Percentiles rank a stretch among this genome's conserved stretches.
Conservation (phyloP, 2,888 invertebrate genomes). For the Neria commutata region DNA sequence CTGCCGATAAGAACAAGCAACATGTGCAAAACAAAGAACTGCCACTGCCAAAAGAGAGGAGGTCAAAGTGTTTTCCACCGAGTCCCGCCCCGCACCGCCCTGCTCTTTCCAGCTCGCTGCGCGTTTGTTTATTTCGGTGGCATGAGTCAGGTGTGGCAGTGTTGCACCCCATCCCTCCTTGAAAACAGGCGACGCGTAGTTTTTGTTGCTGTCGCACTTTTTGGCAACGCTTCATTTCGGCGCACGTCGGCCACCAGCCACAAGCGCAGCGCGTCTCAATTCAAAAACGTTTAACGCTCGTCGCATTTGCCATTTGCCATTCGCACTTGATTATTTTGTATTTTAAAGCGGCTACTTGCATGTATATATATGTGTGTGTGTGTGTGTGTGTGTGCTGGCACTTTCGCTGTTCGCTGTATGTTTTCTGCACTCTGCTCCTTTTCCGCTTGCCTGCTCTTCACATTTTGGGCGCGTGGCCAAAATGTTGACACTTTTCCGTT, state of each 20-base stretch:
- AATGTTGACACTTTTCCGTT: constrained; percentile 25
- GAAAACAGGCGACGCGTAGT: constrained; percentile 17
- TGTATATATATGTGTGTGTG: constrained; percentile 5
- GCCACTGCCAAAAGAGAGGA: constrained; percentile 16
- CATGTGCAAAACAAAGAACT: neutral
- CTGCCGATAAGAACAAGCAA: constrained; percentile 16
- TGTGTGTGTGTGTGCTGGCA: constrained; percentile 20
- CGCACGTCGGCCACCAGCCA: constrained; percentile 44
- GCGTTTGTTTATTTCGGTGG: constrained; percentile 23
- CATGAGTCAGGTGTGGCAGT: constrained; percentile 39
- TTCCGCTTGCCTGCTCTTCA: neutral
- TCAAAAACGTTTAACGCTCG: constrained; percentile 54
- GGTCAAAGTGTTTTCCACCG: constrained; percentile 32
- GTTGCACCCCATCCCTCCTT: constrained; percentile 18
- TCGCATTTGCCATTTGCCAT: constrained; percentile 41
- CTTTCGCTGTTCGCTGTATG: constrained; percentile 2
- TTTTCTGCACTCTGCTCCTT: neutral
- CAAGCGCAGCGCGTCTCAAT: constrained; percentile 42
- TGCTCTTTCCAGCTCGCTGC: neutral
- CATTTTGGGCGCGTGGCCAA: constrained; percentile 51
- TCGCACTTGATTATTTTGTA: constrained; percentile 39
- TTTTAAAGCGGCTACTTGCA: constrained; percentile 17
- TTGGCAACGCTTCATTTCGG: constrained; percentile 51
- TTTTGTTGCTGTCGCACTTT: constrained; percentile 33
- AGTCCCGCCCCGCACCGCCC: no score